Evolutionary conservation across 2,113 vertebrate species (phyloP).

Genomic region (Forbesichthys agassizii): DNA sequence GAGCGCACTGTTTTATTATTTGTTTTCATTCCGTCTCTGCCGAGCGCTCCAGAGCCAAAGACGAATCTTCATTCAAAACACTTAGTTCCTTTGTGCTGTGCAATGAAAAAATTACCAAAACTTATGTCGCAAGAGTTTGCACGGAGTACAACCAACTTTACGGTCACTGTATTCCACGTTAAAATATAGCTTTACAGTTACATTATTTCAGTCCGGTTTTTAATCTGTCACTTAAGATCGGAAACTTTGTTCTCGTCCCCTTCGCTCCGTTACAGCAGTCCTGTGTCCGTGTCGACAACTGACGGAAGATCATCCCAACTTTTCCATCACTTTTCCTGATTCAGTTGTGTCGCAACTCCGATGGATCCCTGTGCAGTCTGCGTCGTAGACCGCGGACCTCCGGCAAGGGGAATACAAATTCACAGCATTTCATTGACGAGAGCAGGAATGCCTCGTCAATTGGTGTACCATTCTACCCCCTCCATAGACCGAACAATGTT

Average conservation of each 20-base stretch:
- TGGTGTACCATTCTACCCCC: slow-evolving; percentile 61
- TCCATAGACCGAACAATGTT: slow-evolving; percentile 52
- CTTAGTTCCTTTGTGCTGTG: slow-evolving; percentile 37
- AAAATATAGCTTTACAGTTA: slow-evolving; percentile 43
- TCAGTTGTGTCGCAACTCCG: slow-evolving; percentile 21
- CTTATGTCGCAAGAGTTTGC: slow-evolving; percentile 12
- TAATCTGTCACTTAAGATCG: slow-evolving; percentile 56
- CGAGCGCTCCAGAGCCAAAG: slow-evolving; percentile 33
- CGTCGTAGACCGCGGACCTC: slow-evolving; percentile 56
- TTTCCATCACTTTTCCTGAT: slow-evolving; percentile 64
- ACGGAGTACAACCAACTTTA: slow-evolving; percentile 17
- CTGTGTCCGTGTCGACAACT: not conserved
- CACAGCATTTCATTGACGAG: slow-evolving; percentile 74
- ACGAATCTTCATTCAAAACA: slow-evolving; percentile 39
- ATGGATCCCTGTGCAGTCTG: slow-evolving; percentile 25
- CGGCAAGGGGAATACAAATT: slow-evolving; percentile 63
- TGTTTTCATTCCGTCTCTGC: slow-evolving; percentile 55
- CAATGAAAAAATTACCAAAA: slow-evolving; percentile 20
- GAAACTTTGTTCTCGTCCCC: slow-evolving; percentile 60
- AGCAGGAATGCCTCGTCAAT: slow-evolving; percentile 60
- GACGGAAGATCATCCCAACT: slow-evolving; percentile 61
- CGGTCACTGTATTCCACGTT: slow-evolving; percentile 32
- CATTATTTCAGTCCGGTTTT: slow-evolving; percentile 61
- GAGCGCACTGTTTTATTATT: slow-evolving; percentile 30
- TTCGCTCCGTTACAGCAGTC: slow-evolving; percentile 5